Evolutionary conservation across 2,888 invertebrate genomes (phyloP), one percentile per base, ranked within the genome.

Genomic region (Pachydiplax longipennis): DNA sequence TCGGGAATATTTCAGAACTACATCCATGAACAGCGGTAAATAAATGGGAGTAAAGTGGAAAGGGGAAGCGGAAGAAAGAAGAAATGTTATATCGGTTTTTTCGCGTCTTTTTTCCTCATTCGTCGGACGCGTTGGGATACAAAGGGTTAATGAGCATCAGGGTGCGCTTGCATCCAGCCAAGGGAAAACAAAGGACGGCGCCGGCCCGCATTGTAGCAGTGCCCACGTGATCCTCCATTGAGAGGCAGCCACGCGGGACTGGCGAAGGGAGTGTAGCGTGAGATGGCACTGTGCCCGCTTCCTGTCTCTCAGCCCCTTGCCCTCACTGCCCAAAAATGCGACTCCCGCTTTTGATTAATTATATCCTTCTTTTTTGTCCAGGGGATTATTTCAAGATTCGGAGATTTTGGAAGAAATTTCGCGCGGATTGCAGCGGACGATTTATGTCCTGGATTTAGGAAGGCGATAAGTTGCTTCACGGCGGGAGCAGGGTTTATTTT

Each of bases 141-240:
- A 87, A 87, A 87, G 87, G 87, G 87, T 87, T 87, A 87, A 87
- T 87, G 87, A 87, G 87, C 87, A 87, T 37, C 31, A 61, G 87
- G 87, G 87, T 61, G 61, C 61, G 87, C 58, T 35, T 37, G 87
- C 65, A 87, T 87, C 61, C 87, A 61, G 87, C 22, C 37, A 31
- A 13, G 35, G 65, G 87, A 61, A 87, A 87, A 87, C 87, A 87
- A 87, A 87, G 61, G 87, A 61, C 37, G 87, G 37, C 61, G 87
- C 61, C 61, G 65, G 87, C 87, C 87, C 87, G 87, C 87, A 87
- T 87, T 87, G 87, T 87, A 22, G 61, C 58, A 2, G 15, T 15
- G 61, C 58, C n/a, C 53, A 53, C 87, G 58, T 58, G 87, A 58
- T 53, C 48, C 83, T 83, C 87, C 31, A 87, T 87, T 87, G 87